Evolutionary conservation across 2,797 vertebrate species (phyloP), one percentile per base, ranked within the genome.

Genomic region (Yasuhikotakia modesta): DNA sequence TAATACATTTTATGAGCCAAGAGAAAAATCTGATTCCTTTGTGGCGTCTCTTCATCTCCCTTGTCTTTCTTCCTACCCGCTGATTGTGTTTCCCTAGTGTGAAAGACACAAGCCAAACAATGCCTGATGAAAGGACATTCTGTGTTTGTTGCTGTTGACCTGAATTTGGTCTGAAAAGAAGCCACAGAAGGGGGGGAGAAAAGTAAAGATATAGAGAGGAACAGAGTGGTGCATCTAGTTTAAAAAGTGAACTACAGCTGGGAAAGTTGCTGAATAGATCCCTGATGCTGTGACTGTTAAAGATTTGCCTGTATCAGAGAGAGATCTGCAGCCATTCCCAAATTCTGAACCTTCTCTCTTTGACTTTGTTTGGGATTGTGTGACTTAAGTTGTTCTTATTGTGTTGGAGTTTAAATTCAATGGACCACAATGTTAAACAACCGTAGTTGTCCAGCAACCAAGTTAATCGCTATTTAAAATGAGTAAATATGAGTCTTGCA

Each of bases 1-100:
- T 93, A 93, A 94, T 91, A 91, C 86, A 92, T 92, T 87, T 89
- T 85, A 90, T 89, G 87, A 89, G 83, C 85, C 78, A 84, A 90
- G 84, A 87, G 82, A 88, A 87, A 90, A 89, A 85, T 81, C 80
- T 69, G 86, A 90, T 85, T 87, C 88, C 87, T 90, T 87, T 85
- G 85, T 91, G 87, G 89, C 89, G 86, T 82, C 79, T 70, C 82
- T 70, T 63, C 52, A 55, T 79, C 82, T 82, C 61, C 61, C 73
- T 66, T 76, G 17, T 21, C 75, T 78, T 81, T 76, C 43, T 75
- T 70, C 58, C 78, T 55, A 79, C 53, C 70, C 61, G 45, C 82
- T 86, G 83, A 85, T 81, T 84, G 76, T 70, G 79, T 81, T 79
- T 81, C 75, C 64, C 79, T 68, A 70, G 83, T 64, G 70, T 82